phyloP scores from a whole-genome alignment of 2,113 vertebrate genomes.

The Nyctibius bracteatus region DNA sequence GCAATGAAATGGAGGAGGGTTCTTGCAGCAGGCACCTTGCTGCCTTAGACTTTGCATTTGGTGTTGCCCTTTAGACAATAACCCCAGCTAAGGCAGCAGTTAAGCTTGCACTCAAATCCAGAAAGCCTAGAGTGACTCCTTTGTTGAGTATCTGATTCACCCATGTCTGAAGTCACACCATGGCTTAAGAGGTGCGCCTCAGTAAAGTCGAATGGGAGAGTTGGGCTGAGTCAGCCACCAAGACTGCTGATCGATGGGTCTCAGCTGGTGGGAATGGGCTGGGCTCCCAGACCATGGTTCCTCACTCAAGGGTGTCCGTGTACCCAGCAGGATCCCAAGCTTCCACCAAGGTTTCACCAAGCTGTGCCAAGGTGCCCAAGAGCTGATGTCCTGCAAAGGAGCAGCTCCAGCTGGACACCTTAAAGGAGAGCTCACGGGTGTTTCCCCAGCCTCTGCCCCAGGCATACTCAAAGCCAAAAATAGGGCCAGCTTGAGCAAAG shows the following conservation, averaged over 20 bases:
- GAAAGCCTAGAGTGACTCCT: background rate
- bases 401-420: background rate
- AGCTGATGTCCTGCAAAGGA: background rate
- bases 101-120: background rate
- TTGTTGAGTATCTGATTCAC: background rate
- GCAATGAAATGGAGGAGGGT: background rate
- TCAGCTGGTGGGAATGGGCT: background rate
- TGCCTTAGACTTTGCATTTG: background rate
- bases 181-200: background rate
- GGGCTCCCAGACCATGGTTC: background rate
- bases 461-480: background rate
- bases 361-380: background rate
- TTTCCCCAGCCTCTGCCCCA: background rate
- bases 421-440: background rate
- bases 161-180: background rate
- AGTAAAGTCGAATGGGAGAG: background rate
- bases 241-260: background rate
- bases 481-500: background rate
- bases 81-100: background rate
- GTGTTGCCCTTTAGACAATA: background rate
- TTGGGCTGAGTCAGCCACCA: background rate
- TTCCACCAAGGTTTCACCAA: background rate
- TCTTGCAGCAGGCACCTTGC: background rate
- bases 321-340: background rate
- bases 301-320: background rate